Conservation (phyloP, 1,140 invertebrate species). For the Musca vetustissima region DNA sequence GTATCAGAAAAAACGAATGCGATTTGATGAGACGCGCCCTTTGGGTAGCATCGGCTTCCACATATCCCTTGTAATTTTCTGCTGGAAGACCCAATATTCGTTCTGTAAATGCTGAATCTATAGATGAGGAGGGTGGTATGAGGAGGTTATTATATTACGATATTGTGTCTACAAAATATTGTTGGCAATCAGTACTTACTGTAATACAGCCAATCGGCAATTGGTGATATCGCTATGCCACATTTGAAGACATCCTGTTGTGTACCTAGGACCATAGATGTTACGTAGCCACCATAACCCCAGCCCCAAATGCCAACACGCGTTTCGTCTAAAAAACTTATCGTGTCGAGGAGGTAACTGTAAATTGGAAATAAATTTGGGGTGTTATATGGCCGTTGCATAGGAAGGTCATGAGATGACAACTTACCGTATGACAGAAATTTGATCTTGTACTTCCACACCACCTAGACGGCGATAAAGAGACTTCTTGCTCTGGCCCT, state of each 20-base stretch:
- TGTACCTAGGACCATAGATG: conserved; percentile 82
- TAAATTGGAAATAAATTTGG: conserved; percentile 46
- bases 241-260: conserved; percentile 87
- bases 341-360: conserved; percentile 77
- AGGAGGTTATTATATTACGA: background rate
- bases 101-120: conserved; percentile 95
- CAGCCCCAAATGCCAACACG: conserved; percentile 93
- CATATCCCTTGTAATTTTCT: conserved; percentile 91
- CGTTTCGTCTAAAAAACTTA: conserved; percentile 82
- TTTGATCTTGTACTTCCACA: conserved; percentile 85
- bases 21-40: conserved; percentile 80
- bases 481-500: conserved; percentile 76
- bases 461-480: conserved; percentile 80
- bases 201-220: conserved; percentile 93
- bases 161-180: no score
- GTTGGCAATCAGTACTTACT: conserved; percentile 66
- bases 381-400: background rate
- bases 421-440: conserved; percentile 76
- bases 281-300: conserved; percentile 95
- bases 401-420: background rate
- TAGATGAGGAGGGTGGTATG: background rate
- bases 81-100: conserved; percentile 82
- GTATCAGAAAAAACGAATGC: conserved; percentile 84
- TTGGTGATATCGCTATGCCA: conserved; percentile 89
- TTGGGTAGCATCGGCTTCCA: conserved; percentile 85